Percentiles rank a stretch among this genome's conserved stretches.
Evolutionary conservation across 2,888 invertebrate species (phyloP).

Genomic region (Melieria crassipennis): DNA sequence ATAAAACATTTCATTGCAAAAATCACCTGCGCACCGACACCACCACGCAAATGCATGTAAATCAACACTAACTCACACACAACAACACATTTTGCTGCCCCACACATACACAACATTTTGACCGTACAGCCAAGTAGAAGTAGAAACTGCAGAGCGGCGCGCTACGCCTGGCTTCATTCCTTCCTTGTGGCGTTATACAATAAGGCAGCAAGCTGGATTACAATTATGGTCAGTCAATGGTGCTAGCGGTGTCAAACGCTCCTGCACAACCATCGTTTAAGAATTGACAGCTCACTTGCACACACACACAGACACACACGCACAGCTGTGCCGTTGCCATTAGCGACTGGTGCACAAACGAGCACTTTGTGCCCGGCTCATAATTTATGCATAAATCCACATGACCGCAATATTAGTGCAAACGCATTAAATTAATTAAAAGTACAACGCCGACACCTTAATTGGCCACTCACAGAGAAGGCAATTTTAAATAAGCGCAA

Average conservation of each 20-base stretch:
- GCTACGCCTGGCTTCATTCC: slow-evolving; percentile 24
- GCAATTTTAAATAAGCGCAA: too few relatives aligned
- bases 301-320: not conserved
- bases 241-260: not conserved
- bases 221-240: slow-evolving; percentile 59
- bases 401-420: too few relatives aligned
- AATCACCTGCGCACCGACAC: not conserved
- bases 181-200: slow-evolving; percentile 49
- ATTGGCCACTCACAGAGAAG: too few relatives aligned
- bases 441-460: too few relatives aligned
- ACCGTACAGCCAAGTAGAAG: too few relatives aligned
- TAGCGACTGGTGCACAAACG: too few relatives aligned
- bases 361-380: too few relatives aligned
- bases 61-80: slow-evolving; percentile 36
- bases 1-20: not conserved
- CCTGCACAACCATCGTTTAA: not conserved
- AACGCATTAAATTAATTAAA: too few relatives aligned
- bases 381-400: too few relatives aligned
- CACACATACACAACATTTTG: slow-evolving; percentile 22
- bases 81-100: slow-evolving; percentile 40
- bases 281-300: not conserved
- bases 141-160: too few relatives aligned
- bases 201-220: slow-evolving; percentile 66
- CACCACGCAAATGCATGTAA: slow-evolving; percentile 18
- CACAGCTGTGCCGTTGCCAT: not conserved